These are phyloP conservation scores for Limnephilus marmoratus DNA, from an alignment of 2,888 invertebrate genomes.

Conservation along the genomic window DNA sequence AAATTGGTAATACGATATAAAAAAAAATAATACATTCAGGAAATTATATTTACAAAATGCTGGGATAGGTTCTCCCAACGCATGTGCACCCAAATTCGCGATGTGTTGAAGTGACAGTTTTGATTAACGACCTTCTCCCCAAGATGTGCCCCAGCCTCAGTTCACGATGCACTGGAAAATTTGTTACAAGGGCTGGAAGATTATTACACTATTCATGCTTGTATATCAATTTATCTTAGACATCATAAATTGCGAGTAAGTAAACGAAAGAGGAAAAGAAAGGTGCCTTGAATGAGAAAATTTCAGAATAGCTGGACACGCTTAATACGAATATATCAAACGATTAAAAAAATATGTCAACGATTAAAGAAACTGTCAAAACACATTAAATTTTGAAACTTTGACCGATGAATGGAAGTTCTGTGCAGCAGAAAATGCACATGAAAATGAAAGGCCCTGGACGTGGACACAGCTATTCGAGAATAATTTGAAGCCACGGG, in stretches of 20 bases:
- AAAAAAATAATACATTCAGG: neutral
- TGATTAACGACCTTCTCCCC: constrained; percentile 56
- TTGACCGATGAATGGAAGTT: too few species aligned
- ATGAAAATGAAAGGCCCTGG: too few species aligned
- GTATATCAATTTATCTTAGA: constrained; percentile 16
- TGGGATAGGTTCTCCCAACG: neutral
- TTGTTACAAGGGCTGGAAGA: constrained; percentile 15
- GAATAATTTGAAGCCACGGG: too few species aligned
- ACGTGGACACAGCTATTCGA: too few species aligned
- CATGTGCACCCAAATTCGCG: neutral
- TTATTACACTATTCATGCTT: constrained; percentile 25
- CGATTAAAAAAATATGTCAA: too few species aligned
- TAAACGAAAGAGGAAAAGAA: neutral
- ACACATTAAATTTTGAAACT: too few species aligned
- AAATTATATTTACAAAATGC: neutral
- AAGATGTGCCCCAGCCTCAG: constrained; percentile 45
- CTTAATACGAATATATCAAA: too few species aligned
- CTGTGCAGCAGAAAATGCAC: too few species aligned
- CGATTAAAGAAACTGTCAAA: too few species aligned
- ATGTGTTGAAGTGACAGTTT: constrained; percentile 58
- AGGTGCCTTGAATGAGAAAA: too few species aligned
- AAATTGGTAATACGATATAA: neutral
- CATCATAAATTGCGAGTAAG: neutral
- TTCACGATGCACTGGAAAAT: constrained; percentile 49
- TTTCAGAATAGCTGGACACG: too few species aligned